These are phyloP conservation scores for Barypeithes pellucidus DNA, from an alignment of 2,888 invertebrate species.

Conservation along the genomic window DNA sequence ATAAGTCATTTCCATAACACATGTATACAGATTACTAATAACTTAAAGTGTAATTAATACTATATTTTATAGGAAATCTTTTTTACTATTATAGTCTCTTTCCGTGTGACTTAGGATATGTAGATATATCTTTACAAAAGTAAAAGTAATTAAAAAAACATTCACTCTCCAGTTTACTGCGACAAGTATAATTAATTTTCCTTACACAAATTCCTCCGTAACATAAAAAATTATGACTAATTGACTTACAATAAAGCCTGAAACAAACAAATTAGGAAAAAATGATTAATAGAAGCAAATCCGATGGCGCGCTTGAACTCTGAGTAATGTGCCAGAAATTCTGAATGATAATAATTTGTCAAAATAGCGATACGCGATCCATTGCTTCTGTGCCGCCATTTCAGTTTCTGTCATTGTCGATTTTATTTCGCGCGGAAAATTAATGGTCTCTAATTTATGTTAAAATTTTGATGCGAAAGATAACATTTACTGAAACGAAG, in stretches of 20 bases:
- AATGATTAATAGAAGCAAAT: slow-evolving; percentile 47
- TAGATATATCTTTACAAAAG: too few species aligned
- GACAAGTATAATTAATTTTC: slow-evolving; percentile 15
- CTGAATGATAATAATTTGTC: slow-evolving; percentile 45
- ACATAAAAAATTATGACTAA: slow-evolving; percentile 41
- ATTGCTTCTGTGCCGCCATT: slow-evolving; percentile 35
- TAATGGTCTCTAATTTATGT: slow-evolving; percentile 36
- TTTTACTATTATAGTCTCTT: too few species aligned
- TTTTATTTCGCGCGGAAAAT: slow-evolving; percentile 42
- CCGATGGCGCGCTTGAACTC: slow-evolving; percentile 32
- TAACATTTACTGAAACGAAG: slow-evolving; percentile 38
- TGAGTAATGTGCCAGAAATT: slow-evolving; percentile 36
- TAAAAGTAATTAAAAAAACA: neutral
- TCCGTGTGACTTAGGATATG: too few species aligned
- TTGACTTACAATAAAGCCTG: slow-evolving; percentile 35
- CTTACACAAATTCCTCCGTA: neutral
- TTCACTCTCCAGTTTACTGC: neutral
- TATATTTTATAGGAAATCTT: too few species aligned
- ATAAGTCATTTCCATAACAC: too few species aligned
- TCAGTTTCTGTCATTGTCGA: slow-evolving; percentile 44
- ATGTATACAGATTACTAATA: too few species aligned
- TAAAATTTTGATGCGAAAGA: slow-evolving; percentile 33
- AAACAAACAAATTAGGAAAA: slow-evolving; percentile 49
- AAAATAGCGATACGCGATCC: slow-evolving; percentile 38
- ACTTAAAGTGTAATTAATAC: too few species aligned